Evolutionary conservation across 2,888 invertebrate species (phyloP).

Genomic region (Crepidodera aurea): DNA sequence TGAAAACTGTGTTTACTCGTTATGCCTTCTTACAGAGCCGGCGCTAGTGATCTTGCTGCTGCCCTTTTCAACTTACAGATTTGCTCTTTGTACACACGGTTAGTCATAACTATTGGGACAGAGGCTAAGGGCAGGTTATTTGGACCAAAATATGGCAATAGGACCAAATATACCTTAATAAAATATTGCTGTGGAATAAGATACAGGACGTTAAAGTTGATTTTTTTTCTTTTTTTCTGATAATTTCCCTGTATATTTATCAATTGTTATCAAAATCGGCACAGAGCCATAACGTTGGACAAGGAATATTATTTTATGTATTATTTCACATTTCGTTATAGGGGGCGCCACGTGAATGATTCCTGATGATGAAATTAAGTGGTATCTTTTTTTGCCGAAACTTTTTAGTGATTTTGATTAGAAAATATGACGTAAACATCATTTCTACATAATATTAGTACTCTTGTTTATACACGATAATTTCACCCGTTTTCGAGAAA

Average conservation of each 20-base stretch:
- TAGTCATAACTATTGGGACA: slow-evolving; percentile 4
- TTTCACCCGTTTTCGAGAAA: slow-evolving; percentile 15
- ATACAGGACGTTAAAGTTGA: slow-evolving; percentile 11
- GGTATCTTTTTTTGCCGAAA: slow-evolving; percentile 10
- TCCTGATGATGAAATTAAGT: not conserved
- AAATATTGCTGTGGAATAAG: slow-evolving; percentile 14
- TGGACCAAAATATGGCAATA: slow-evolving; percentile 4
- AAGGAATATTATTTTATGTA: not conserved
- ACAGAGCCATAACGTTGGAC: no score
- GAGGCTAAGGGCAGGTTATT: slow-evolving; percentile 8
- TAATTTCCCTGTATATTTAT: slow-evolving; percentile 14
- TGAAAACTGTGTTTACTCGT: no score
- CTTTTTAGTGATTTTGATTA: slow-evolving; percentile 9
- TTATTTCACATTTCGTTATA: not conserved
- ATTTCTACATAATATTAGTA: slow-evolving; percentile 19
- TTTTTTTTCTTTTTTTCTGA: slow-evolving; percentile 4
- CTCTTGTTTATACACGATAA: slow-evolving; percentile 13
- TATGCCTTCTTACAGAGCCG: no score
- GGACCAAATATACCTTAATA: slow-evolving; percentile 7
- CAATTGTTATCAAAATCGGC: not conserved
- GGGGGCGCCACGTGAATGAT: no score
- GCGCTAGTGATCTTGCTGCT: no score
- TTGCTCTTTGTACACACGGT: not conserved
- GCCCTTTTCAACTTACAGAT: no score
- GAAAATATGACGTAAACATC: slow-evolving; percentile 10